Conservation (phyloP, 2,888 invertebrate genomes). For the Diogma glabrata region DNA sequence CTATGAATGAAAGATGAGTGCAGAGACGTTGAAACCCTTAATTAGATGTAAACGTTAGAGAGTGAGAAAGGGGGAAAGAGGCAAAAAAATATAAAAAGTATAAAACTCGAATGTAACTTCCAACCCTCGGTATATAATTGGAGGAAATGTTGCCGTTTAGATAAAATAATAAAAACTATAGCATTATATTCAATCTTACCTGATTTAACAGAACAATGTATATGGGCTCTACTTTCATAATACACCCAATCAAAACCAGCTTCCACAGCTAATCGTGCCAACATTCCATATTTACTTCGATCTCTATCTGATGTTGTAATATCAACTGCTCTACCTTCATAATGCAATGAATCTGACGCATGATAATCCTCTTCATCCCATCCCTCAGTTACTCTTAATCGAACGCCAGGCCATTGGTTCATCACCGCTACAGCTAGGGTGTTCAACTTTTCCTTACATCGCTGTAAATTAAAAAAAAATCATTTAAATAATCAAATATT, state of each 20-base stretch:
- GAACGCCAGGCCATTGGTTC: slow-evolving; percentile 97
- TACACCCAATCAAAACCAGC: slow-evolving; percentile 99
- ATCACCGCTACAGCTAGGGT: slow-evolving; percentile 90
- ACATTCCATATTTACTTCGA: slow-evolving; percentile 88
- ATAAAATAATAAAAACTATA: background rate
- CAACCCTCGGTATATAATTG: too few relatives aligned
- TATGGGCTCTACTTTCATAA: slow-evolving; percentile 88
- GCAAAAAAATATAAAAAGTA: too few relatives aligned
- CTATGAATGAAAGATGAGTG: too few relatives aligned
- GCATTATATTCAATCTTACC: slow-evolving; percentile 49
- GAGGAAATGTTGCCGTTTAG: background rate
- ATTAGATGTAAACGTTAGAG: too few relatives aligned
- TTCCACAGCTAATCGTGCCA: slow-evolving; percentile 88
- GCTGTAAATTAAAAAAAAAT: slow-evolving; percentile 48
- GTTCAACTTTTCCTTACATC: slow-evolving; percentile 91
- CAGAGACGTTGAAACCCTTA: too few relatives aligned
- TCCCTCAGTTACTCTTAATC: slow-evolving; percentile 84
- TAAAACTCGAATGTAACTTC: too few relatives aligned
- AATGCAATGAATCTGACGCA: slow-evolving; percentile 73
- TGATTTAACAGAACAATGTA: slow-evolving; percentile 96
- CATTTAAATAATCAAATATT: slow-evolving; percentile 4
- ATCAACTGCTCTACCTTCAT: slow-evolving; percentile 94
- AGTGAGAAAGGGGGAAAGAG: too few relatives aligned
- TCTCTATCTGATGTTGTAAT: slow-evolving; percentile 91
- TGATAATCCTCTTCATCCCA: slow-evolving; percentile 86